Conservation (phyloP, 2,888 invertebrate species). For the Tenthredo notha region DNA sequence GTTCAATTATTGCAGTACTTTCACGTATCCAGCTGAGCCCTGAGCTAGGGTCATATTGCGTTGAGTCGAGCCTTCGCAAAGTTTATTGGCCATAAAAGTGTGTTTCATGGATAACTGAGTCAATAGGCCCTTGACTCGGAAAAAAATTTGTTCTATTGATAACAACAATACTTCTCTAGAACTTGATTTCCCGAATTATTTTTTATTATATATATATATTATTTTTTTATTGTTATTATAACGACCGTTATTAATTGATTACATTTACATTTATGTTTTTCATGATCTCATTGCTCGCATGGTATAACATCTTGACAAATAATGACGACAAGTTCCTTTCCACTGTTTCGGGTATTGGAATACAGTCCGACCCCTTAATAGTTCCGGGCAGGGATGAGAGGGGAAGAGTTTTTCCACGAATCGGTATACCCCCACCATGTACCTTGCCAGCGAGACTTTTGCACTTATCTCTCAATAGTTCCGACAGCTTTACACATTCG, state of each 20-base stretch:
- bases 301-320: background rate
- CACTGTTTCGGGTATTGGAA: background rate
- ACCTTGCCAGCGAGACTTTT: no score
- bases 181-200: background rate
- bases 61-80: slow-evolving; percentile 16
- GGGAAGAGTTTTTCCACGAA: no score
- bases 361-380: no score
- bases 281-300: background rate
- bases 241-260: background rate
- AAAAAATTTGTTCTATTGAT: slow-evolving; percentile 28
- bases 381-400: no score
- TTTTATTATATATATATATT: background rate
- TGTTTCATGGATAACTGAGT: slow-evolving; percentile 8
- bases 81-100: slow-evolving; percentile 32
- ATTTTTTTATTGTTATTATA: background rate
- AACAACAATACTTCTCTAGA: background rate
- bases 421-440: no score
- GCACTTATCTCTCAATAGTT: no score
- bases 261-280: background rate
- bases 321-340: no score
- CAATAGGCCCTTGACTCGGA: background rate
- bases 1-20: slow-evolving; percentile 45
- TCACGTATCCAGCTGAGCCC: slow-evolving; percentile 24
- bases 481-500: no score
- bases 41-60: slow-evolving; percentile 27